These are phyloP conservation scores for Platorchestia sp. DNA, from an alignment of 1,140 invertebrate species.

Conservation along the genomic window DNA sequence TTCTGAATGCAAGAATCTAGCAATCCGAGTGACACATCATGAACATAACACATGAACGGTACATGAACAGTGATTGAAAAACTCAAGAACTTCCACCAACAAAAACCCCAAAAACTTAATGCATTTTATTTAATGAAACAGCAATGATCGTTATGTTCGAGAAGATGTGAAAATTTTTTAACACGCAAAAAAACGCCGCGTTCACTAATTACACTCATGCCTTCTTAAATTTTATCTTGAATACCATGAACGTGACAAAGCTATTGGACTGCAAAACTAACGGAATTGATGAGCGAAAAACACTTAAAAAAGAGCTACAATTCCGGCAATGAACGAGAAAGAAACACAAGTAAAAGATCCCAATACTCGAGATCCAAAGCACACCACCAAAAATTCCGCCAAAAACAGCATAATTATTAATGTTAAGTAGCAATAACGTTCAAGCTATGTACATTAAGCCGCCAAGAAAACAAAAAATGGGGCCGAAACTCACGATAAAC, in stretches of 20 bases:
- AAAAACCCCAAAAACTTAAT: neutral
- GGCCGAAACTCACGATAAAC: neutral
- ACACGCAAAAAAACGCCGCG: neutral
- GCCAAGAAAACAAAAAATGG: neutral
- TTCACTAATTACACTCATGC: neutral
- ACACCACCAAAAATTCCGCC: neutral
- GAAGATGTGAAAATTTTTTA: neutral
- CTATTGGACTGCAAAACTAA: neutral
- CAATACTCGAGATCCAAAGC: neutral
- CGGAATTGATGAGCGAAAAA: neutral
- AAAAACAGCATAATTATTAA: neutral
- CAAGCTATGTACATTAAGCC: conserved; percentile 7
- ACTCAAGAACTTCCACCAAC: neutral
- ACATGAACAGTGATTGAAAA: neutral
- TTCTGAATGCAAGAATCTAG: neutral
- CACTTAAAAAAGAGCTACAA: neutral
- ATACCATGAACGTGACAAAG: neutral
- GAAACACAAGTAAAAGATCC: neutral
- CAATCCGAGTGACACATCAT: neutral
- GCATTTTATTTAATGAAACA: neutral
- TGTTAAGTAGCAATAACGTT: neutral
- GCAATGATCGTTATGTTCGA: neutral
- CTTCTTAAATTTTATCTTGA: neutral
- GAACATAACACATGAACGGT: neutral
- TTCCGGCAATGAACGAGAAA: neutral